Percentiles rank a stretch among this genome's conserved stretches.
These are phyloP conservation scores for Dipodomys spectabilis DNA, from an alignment of 2,113 vertebrate species.

Conservation along the genomic window DNA sequence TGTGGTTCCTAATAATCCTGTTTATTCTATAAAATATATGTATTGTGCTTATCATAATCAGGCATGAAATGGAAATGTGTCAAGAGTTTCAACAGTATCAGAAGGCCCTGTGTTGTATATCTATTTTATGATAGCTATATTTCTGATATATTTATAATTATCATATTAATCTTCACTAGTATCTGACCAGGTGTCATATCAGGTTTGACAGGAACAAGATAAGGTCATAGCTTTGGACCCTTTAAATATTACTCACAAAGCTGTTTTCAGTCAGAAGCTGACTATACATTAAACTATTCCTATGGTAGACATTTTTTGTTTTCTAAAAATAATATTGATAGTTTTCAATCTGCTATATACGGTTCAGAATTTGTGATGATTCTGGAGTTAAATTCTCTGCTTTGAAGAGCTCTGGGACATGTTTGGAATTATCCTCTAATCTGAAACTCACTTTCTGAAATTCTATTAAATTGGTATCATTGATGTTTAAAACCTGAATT, in stretches of 20 bases:
- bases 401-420: not conserved
- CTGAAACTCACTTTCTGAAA: not conserved
- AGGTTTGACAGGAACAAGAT: conserved; percentile 67
- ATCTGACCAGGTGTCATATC: conserved; percentile 69
- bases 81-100: not conserved
- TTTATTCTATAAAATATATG: not conserved
- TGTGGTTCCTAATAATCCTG: not conserved
- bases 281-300: conserved; percentile 73
- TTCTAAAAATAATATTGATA: conserved; percentile 75
- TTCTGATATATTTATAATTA: conserved; percentile 77
- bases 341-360: conserved; percentile 37
- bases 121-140: conserved; percentile 61
- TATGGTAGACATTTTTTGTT: conserved; percentile 66
- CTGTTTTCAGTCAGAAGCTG: conserved; percentile 65
- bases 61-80: not conserved
- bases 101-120: conserved; percentile 23
- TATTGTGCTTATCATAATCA: not conserved
- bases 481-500: not conserved
- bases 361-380: conserved; percentile 35
- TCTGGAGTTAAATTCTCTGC: conserved; percentile 53
- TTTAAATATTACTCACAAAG: conserved; percentile 54
- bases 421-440: not conserved
- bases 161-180: conserved; percentile 80
- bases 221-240: conserved; percentile 79
- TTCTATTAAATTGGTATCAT: not conserved